These are phyloP conservation scores for Drosophila antonietae DNA, from an alignment of 2,888 invertebrate species.

Conservation along the genomic window DNA sequence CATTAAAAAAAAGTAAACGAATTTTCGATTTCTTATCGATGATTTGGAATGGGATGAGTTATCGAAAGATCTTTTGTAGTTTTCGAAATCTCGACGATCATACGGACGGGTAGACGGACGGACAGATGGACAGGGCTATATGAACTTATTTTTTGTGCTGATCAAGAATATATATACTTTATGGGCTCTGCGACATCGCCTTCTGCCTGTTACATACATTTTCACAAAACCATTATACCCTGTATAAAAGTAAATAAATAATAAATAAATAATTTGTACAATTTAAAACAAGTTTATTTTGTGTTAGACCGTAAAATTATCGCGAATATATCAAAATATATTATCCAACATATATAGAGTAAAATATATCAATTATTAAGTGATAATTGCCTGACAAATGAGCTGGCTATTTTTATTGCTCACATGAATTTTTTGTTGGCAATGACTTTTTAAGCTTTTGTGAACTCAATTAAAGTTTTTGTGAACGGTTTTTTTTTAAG, in stretches of 20 bases:
- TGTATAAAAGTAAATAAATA: background rate
- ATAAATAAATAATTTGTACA: background rate
- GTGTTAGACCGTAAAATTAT: background rate
- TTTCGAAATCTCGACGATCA: no score
- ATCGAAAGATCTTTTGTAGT: no score
- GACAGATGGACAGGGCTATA: no score
- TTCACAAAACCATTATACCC: no score
- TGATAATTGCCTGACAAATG: background rate
- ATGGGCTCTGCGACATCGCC: no score
- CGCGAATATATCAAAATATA: background rate
- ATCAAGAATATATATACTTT: no score
- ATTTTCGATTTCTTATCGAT: no score
- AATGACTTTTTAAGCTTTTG: constrained; percentile 3
- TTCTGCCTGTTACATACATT: no score
- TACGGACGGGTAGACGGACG: no score
- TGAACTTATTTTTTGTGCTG: no score
- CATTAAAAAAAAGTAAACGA: no score
- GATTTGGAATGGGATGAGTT: no score
- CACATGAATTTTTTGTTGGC: constrained; percentile 10
- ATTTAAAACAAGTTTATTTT: background rate
- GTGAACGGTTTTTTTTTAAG: background rate
- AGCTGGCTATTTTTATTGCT: background rate
- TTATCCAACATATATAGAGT: background rate
- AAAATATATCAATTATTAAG: constrained; percentile 4
- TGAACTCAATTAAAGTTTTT: constrained; percentile 2